These are phyloP conservation scores for Mionectes olivaceus DNA, from an alignment of 2,797 vertebrate species.

Conservation along the genomic window DNA sequence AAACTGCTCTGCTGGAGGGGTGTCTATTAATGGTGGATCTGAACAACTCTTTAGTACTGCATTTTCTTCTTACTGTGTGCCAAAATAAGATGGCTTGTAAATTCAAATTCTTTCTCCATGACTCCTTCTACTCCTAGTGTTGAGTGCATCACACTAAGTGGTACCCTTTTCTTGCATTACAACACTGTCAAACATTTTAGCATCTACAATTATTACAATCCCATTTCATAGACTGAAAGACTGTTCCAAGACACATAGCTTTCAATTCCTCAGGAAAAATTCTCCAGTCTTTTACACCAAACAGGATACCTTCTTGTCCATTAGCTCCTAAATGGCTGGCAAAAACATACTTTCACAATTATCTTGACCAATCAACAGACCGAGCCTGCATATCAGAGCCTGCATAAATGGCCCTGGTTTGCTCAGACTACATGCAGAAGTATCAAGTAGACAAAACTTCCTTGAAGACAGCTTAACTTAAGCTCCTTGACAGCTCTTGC, in stretches of 20 bases:
- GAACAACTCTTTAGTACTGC: neutral
- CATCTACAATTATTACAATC: neutral
- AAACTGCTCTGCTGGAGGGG: neutral
- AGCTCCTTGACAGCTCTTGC: neutral
- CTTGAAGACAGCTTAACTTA: neutral
- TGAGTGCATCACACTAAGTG: neutral
- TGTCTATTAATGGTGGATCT: neutral
- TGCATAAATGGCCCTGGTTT: fast-evolving
- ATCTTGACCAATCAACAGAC: neutral
- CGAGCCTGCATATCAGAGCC: neutral
- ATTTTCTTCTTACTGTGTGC: neutral
- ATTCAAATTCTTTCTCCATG: neutral
- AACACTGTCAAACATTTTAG: neutral
- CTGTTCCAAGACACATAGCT: neutral
- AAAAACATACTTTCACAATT: neutral
- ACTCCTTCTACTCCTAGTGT: neutral
- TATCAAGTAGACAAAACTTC: neutral
- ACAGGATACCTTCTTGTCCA: neutral
- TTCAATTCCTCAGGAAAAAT: neutral
- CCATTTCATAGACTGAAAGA: neutral
- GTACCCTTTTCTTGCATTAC: neutral
- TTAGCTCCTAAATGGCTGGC: neutral
- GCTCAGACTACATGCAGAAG: neutral
- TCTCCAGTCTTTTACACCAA: neutral
- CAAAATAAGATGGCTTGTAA: neutral